Conservation (phyloP, 2,797 vertebrate species). For the Streptopelia turtur region DNA sequence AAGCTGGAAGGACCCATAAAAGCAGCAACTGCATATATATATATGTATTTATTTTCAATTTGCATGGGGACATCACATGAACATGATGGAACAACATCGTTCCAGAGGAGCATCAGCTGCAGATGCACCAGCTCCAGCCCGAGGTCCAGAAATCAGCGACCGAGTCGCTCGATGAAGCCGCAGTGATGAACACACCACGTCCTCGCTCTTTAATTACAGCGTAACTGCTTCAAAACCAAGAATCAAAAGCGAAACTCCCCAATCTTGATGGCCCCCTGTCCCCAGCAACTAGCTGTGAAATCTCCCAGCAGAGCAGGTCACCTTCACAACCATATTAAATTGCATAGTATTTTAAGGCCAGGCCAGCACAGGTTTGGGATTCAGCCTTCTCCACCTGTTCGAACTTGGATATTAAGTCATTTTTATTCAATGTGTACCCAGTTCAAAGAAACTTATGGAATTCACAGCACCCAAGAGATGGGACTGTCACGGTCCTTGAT, state of each 20-base stretch:
- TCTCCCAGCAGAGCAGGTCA: neutral
- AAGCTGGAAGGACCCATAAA: neutral
- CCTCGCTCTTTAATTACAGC: neutral
- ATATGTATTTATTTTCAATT: no score
- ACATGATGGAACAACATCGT: accelerated
- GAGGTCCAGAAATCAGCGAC: neutral
- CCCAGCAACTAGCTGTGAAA: neutral
- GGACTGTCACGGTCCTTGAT: accelerated
- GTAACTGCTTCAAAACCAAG: accelerated
- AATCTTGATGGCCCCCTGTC: neutral
- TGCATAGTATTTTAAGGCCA: neutral
- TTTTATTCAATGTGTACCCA: accelerated
- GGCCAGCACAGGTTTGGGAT: neutral
- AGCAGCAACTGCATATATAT: accelerated
- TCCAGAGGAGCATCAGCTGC: neutral
- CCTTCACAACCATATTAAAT: accelerated
- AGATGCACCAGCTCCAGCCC: neutral
- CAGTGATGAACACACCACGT: accelerated
- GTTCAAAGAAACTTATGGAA: accelerated
- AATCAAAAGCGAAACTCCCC: neutral
- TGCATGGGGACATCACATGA: accelerated
- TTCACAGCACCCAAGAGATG: accelerated
- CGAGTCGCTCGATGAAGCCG: neutral
- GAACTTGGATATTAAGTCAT: neutral
- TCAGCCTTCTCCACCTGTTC: neutral